phyloP scores from a whole-genome alignment of 2,113 vertebrate species.

The Reinhardtius hippoglossoides region DNA sequence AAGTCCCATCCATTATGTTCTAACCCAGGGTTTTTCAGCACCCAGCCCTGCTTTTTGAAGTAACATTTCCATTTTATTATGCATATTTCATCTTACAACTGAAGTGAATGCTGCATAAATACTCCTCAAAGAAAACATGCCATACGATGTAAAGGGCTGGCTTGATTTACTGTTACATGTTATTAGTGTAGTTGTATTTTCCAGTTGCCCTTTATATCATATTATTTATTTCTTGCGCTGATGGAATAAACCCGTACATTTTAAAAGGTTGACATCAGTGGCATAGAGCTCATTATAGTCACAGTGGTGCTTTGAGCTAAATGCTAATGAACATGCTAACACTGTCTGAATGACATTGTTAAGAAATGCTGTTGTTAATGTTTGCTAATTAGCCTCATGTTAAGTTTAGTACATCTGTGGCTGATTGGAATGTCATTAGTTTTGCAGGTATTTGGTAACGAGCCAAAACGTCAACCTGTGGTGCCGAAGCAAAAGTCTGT shows the following conservation, averaged over 20 bases:
- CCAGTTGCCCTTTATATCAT: neutral
- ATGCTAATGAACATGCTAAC: neutral
- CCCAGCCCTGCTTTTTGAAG: slow-evolving; percentile 7
- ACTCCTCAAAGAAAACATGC: neutral
- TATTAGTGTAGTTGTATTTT: neutral
- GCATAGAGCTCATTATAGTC: neutral
- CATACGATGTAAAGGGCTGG: neutral
- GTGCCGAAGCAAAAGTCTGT: too few species aligned
- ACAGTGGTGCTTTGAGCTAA: neutral
- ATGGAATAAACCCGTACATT: neutral
- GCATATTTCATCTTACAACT: slow-evolving; percentile 3
- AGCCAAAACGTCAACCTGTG: too few species aligned
- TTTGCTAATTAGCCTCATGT: too few species aligned
- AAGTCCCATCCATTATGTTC: neutral
- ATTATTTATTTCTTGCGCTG: neutral
- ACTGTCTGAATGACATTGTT: too few species aligned
- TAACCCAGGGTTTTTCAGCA: neutral
- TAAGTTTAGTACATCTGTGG: too few species aligned
- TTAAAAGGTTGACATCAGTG: neutral
- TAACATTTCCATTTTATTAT: neutral
- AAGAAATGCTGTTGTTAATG: too few species aligned
- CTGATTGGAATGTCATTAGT: too few species aligned
- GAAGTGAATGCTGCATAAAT: slow-evolving; percentile 2
- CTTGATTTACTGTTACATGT: neutral
- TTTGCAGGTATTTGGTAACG: too few species aligned